Evolutionary conservation across 2,113 vertebrate species (phyloP), one percentile per base, ranked within the genome.

Genomic region (Gallinago media): DNA sequence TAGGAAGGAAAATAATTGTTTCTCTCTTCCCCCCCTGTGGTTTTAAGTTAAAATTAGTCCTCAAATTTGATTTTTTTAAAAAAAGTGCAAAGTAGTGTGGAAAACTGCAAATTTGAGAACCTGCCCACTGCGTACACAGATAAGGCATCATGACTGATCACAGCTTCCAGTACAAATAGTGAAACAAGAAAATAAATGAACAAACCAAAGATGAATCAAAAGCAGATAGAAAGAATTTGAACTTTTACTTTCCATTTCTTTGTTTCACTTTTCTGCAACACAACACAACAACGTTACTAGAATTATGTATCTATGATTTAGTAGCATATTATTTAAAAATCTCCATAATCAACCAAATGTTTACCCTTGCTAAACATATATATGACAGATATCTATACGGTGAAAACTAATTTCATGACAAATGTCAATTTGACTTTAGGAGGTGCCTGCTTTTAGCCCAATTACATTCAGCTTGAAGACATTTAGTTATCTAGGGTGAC

Each of bases 361-460:
- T 59, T 20, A 20, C 13, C 7, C 18, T 82, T 32, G 11, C 12
- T 32, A 26, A 92, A 50, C 2, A 7, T 4, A 11, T 0, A 4
- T 0, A 5, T 3, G 8, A n/a, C 38, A 72, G n/a, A 20, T 12
- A 22, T 7, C 26, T 36, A 42, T 4, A 29, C 11, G 16, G 22
- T 29, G 31, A 50, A 85, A 47, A 11, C 5, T 4, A n/a, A 4
- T 27, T 47, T 27, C 15, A 32, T 0, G 2, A 2, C 11, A 70
- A 56, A n/a, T 0, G 0, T 20, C 55, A 34, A 5, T 25, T 19
- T 78, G 61, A 13, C 56, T 78, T 8, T 8, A 9, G 56, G 11
- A 82, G 22, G 4, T 40, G 12, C 15, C 32, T 55, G n/a, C 9
- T 56, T 89, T n/a, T 11, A 12, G 7, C 44, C 42, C 7, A 6